Evolutionary conservation across 2,797 vertebrate species (phyloP), one percentile per base, ranked within the genome.

Genomic region (Remorina albescens): DNA sequence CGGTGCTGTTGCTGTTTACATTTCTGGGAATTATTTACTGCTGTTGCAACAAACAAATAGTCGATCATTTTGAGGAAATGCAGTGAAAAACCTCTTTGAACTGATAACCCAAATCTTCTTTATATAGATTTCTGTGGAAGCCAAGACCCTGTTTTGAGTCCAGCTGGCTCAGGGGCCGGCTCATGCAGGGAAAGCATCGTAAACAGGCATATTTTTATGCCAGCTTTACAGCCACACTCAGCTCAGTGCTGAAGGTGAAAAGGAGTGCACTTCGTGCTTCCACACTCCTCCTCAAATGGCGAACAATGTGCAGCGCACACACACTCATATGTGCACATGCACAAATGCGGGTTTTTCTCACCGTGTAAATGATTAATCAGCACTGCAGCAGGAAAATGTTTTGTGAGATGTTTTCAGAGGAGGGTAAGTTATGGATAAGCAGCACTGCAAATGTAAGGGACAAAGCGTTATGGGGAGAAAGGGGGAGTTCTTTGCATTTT

Each of bases 111-210:
- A 63, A 76, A 77, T 56, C 2, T 32, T 28, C 30, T 69, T 65
- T 30, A 66, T 70, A 66, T 37, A 28, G 39, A 57, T 36, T 32
- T 34, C 44, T 60, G 26, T 34, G 36, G 66, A 70, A 67, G 63
- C 66, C 54, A 37, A 50, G 28, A 21, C 80, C 81, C 88, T 67
- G 70, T 71, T 83, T 51, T 21, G 19, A 25, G 49, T 80, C 88
- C 83, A 89, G 77, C 84, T 85, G 84, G 82, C 78, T 71, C 57
- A 18, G 64, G 53, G 53, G n/a, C n/a, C 32, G 51, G 46, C 11
- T 77, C 74, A 55, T 12, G 69, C 54, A 65, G 78, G 47, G 70
- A 65, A 18, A 30, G 63, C 26, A 1, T 82, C 71, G 59, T 75
- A 60, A 80, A 23, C 25, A 8, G 37, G 37, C 25, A 0, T 15